These are phyloP conservation scores for Pseudorhiza aurosa DNA, from an alignment of 30 jellyfish, hydroid and myxozoan species.

Conservation along the genomic window DNA sequence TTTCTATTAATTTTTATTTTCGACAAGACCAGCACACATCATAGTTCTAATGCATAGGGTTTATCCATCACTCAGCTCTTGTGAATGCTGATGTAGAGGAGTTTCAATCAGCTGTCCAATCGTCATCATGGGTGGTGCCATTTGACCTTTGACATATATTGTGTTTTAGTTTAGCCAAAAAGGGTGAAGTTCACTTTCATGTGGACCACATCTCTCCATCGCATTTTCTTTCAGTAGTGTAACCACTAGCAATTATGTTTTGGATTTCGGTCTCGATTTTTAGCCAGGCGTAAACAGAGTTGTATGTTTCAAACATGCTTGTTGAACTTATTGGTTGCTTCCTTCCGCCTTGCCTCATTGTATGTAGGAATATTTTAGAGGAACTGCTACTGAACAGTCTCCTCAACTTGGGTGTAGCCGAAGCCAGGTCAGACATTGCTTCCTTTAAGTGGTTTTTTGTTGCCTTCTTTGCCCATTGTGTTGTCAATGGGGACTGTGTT, in stretches of 20 bases:
- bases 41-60: background rate
- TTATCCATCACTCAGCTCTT: background rate
- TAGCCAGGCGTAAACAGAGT: conserved; percentile 4
- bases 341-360: no score
- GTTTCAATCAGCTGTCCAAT: background rate
- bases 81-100: background rate
- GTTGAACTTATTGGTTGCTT: no score
- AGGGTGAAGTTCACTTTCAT: background rate
- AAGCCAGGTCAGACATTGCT: no score
- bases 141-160: background rate
- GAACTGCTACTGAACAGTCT: no score
- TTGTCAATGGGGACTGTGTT: no score
- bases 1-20: background rate
- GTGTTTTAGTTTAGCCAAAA: background rate
- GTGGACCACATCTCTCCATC: no score
- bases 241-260: background rate
- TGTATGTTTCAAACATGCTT: conserved; percentile 12
- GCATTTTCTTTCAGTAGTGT: no score
- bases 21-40: background rate
- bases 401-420: no score
- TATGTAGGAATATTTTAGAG: no score
- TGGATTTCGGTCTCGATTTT: conserved; percentile 8
- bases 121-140: background rate
- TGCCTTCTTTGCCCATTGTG: no score
- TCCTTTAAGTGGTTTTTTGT: no score